Percentiles rank a stretch among this genome's conserved stretches.
phyloP scores from a whole-genome alignment of 64 coral and sea anemone genomes.

The Stichodactyla helianthus region DNA sequence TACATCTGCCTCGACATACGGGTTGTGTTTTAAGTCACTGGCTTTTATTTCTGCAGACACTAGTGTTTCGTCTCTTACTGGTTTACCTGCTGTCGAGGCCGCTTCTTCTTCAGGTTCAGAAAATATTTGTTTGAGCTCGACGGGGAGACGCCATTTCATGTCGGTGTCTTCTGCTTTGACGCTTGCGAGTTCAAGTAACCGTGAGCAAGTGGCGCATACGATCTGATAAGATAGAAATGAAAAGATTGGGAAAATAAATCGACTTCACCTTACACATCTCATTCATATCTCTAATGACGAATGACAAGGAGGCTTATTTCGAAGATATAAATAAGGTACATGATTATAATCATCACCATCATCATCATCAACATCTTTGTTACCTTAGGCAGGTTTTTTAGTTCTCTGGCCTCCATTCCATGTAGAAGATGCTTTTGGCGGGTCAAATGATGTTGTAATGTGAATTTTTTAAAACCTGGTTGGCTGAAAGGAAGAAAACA shows the following conservation, averaged over 20 bases:
- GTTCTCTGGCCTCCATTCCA: slow-evolving; percentile 75
- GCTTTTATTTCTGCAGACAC: background rate
- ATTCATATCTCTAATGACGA: too few species aligned
- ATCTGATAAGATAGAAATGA: slow-evolving; percentile 25
- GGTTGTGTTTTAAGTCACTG: slow-evolving; percentile 68
- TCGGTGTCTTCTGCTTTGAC: slow-evolving; percentile 38
- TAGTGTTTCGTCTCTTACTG: slow-evolving; percentile 19
- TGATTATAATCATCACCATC: background rate
- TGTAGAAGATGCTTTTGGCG: slow-evolving; percentile 85
- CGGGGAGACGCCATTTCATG: slow-evolving; percentile 45
- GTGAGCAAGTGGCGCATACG: slow-evolving; percentile 52
- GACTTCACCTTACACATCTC: background rate
- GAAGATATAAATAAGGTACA: background rate
- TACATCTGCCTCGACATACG: slow-evolving; percentile 58
- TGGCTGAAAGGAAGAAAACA: slow-evolving; percentile 23
- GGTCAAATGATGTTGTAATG: slow-evolving; percentile 62
- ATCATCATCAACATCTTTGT: background rate
- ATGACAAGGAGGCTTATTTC: too few species aligned
- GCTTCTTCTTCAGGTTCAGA: slow-evolving; percentile 50
- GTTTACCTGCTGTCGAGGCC: background rate
- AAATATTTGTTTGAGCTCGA: slow-evolving; percentile 40
- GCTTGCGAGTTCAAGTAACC: slow-evolving; percentile 66
- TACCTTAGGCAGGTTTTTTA: slow-evolving; percentile 84
- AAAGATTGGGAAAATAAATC: background rate
- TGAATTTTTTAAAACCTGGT: slow-evolving; percentile 68